Base-by-base conservation (phyloP, 2,888 invertebrate species). In the Hypselothyrea guttata region DNA sequence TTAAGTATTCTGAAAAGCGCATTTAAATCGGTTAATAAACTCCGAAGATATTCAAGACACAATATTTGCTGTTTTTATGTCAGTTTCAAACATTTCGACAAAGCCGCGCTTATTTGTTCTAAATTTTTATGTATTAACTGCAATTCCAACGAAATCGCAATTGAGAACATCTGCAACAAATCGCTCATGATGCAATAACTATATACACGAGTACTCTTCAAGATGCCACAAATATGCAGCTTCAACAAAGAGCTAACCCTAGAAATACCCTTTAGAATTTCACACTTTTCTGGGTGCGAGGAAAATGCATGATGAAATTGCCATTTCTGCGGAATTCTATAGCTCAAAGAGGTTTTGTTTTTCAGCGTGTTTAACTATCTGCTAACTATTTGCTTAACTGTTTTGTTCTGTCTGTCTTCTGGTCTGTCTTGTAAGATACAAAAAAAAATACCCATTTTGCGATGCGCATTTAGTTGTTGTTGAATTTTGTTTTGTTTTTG, bases 321-420 rank as follows among this genome's bases (percentile, higher is more conserved):
- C 75, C 62, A 75, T 65, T 83, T 78, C 83, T 69, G n/a, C 18
- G 63, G 68, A 78, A 82, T 33, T 44, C 38, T 18, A 18, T n/a
- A 41, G 15, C 31, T 33, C 35, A 33, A 42, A 15, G 38, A 47
- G 22, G 22, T 22, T 22, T 5, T 22, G 22, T 22, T 22, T 22
- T 45, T 57, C 31, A 31, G 47, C 40, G 45, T 65, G 51, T 75
- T 70, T 58, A 59, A 70, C 69, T 70, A 55, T 72, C 64, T 71
- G 63, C 55, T 71, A 73, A 78, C 61, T 82, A 78, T 73, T 58
- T 75, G 63, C 78, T 70, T 75, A 71, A 72, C 60, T 72, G 22
- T 22, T 22, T 5, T 22, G 69, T 54, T 57, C 56, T 22, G 22
- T 52, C 53, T 42, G 22, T 22, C 5, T 5, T 22, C 22, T 22